Evolutionary conservation across 2,888 invertebrate genomes (phyloP).

Genomic region (Pristionchus maxplancki): DNA sequence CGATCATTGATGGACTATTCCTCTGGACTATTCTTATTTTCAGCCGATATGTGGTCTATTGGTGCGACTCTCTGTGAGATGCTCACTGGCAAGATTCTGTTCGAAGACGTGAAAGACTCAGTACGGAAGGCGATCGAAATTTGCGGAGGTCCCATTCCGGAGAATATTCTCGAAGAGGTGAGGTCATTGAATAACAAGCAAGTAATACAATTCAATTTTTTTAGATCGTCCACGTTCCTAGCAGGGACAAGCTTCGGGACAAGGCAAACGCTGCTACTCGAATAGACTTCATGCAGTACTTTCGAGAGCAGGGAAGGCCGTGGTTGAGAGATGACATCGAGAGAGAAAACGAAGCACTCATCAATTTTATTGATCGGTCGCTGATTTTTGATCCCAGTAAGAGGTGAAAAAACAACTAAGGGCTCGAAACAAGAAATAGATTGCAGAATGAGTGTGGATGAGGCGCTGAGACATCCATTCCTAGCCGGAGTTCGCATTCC

Average conservation of each 20-base stretch:
- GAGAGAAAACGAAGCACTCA: neutral
- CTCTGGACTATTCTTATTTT: too few relatives aligned
- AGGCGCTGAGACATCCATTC: neutral
- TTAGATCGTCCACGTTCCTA: neutral
- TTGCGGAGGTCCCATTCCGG: neutral
- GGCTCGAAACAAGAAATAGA: neutral
- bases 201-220: neutral
- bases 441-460: neutral
- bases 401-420: neutral
- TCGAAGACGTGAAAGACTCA: neutral
- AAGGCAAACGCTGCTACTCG: neutral
- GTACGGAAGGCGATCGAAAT: neutral
- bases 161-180: neutral
- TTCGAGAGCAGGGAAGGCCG: neutral
- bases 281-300: neutral
- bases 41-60: too few relatives aligned
- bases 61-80: too few relatives aligned
- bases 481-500: neutral
- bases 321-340: neutral
- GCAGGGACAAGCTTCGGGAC: neutral
- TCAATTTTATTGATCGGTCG: neutral
- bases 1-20: neutral
- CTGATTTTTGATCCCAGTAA: neutral
- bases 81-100: too few relatives aligned
- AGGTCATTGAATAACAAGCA: neutral